Conservation (phyloP, 2,888 invertebrate genomes). For the Baccha elongata region DNA sequence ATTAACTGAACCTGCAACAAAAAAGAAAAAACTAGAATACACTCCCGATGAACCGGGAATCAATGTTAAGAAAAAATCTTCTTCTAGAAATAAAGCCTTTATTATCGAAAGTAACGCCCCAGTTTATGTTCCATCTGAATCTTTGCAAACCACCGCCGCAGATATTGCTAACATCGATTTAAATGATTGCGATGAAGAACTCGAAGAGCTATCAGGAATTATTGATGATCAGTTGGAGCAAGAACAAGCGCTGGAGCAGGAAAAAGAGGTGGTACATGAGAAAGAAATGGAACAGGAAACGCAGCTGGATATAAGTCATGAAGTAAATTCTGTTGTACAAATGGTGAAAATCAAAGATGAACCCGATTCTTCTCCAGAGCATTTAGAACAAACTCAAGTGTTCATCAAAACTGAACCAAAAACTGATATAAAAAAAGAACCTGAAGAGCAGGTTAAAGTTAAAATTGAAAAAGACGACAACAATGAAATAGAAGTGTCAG, state of each 20-base stretch:
- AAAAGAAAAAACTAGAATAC: constrained; percentile 80
- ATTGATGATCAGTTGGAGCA: constrained; percentile 67
- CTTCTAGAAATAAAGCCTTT: constrained; percentile 27
- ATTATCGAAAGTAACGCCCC: constrained; percentile 75
- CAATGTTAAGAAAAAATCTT: constrained; percentile 77
- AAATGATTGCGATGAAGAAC: constrained; percentile 76
- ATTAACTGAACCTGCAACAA: constrained; percentile 75
- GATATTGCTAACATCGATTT: constrained; percentile 69
- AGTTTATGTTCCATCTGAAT: constrained; percentile 79
- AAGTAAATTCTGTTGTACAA: too few relatives aligned
- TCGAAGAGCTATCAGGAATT: constrained; percentile 75
- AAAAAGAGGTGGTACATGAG: too few relatives aligned
- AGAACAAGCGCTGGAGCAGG: too few relatives aligned
- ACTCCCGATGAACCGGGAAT: constrained; percentile 81
- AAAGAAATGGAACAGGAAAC: too few relatives aligned
- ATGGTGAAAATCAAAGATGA: constrained; percentile 21
- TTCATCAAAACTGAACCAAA: constrained; percentile 24
- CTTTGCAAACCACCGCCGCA: constrained; percentile 49
- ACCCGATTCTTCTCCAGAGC: background rate
- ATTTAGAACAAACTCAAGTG: background rate
- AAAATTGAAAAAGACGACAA: constrained; percentile 8
- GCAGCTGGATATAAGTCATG: too few relatives aligned
- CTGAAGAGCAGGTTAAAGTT: background rate
- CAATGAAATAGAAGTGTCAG: background rate
- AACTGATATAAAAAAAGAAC: constrained; percentile 16